phyloP scores from a whole-genome alignment of 2,797 vertebrate genomes.

The Eulemur rubriventer region DNA sequence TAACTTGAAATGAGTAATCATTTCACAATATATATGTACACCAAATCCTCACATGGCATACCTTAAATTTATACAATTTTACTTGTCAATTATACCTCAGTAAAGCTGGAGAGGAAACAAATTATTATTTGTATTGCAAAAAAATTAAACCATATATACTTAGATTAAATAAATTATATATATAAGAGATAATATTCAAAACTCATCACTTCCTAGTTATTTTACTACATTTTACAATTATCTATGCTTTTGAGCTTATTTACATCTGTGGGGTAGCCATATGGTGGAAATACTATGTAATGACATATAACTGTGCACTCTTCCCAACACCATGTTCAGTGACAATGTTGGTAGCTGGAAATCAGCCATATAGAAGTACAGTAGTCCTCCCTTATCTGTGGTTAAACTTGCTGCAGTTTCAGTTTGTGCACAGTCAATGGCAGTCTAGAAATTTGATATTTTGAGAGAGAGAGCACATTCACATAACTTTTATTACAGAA shows the following conservation, averaged over 20 bases:
- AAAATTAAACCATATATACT: background rate
- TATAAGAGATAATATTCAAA: slow-evolving; percentile 23
- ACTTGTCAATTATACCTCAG: background rate
- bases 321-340: background rate
- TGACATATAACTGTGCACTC: background rate
- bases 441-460: background rate
- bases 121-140: background rate
- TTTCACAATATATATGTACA: background rate
- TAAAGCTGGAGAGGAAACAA: background rate
- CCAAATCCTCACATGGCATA: background rate
- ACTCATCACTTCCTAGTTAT: background rate
- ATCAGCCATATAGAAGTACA: background rate
- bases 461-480: background rate
- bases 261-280: rapidly evolving
- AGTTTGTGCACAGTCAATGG: background rate
- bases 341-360: background rate
- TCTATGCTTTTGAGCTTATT: background rate
- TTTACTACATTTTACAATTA: background rate
- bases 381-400: background rate
- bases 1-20: background rate
- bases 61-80: background rate
- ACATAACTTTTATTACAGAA: background rate
- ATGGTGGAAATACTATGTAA: background rate
- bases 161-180: background rate
- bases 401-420: background rate